Percentiles rank a stretch among this genome's conserved stretches.
phyloP scores from a whole-genome alignment of 2,113 vertebrate species.

The Nesoenas mayeri region DNA sequence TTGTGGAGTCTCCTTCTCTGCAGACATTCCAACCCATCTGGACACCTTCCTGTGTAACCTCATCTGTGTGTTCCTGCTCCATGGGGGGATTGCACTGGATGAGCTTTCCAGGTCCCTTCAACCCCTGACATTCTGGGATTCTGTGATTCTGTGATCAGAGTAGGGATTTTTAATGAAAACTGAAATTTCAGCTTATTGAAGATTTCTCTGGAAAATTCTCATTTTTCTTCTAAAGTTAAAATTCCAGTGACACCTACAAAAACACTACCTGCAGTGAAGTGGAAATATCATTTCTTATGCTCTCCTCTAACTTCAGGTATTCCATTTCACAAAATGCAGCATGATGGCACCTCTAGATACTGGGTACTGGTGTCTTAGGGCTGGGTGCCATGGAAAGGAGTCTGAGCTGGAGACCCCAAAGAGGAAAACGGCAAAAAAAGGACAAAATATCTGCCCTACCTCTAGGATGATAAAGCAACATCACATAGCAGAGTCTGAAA shows the following conservation, averaged over 20 bases:
- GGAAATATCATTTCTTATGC: not conserved
- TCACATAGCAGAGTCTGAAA: not conserved
- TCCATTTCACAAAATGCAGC: not conserved
- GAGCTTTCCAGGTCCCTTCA: no score
- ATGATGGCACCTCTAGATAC: not conserved
- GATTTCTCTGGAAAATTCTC: constrained; percentile 1
- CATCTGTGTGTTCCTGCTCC: no score
- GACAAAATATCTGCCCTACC: not conserved
- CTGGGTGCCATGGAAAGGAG: not conserved
- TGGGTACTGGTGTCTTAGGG: no score
- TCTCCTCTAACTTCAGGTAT: not conserved
- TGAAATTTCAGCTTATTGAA: not conserved
- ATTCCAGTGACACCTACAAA: not conserved
- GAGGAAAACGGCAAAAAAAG: not conserved
- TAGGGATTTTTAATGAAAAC: not conserved
- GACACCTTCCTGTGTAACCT: no score
- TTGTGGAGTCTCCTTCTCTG: no score
- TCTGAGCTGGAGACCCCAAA: not conserved
- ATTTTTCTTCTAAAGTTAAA: not conserved
- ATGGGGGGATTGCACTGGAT: no score
- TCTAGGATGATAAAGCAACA: not conserved
- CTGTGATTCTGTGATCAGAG: not conserved
- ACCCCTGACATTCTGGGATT: no score
- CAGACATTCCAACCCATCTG: no score
- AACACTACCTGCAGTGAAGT: rapidly evolving